Evolutionary conservation across 1,140 invertebrate genomes (phyloP).

Genomic region (Bombus confusus): DNA sequence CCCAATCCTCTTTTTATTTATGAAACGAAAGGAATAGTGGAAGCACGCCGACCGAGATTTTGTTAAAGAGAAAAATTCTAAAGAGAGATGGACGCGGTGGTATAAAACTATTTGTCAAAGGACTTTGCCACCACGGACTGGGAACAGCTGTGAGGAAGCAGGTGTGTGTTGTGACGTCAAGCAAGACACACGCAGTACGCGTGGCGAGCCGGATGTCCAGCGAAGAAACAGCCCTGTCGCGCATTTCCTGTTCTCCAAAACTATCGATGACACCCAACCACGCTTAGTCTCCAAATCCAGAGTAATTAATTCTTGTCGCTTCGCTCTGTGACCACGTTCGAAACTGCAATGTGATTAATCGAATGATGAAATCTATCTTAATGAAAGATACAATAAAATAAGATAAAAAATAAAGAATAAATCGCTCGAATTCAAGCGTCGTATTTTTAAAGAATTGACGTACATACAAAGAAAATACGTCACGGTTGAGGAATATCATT

Average conservation of each 20-base stretch:
- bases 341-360: neutral
- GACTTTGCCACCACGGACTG: constrained; percentile 62
- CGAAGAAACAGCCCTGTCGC: constrained; percentile 55
- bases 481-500: neutral
- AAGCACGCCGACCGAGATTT: neutral
- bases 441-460: neutral
- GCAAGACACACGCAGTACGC: constrained; percentile 77
- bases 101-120: constrained; percentile 49
- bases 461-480: neutral
- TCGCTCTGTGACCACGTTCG: neutral
- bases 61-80: neutral
- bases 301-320: neutral
- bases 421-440: no score
- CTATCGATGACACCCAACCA: neutral
- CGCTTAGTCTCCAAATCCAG: neutral
- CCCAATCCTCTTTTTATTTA: no score
- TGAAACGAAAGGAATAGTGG: neutral
- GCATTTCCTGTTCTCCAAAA: constrained; percentile 24
- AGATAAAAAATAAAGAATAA: neutral
- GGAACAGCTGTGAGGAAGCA: constrained; percentile 77
- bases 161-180: constrained; percentile 76
- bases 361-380: neutral
- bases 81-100: neutral
- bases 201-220: constrained; percentile 72
- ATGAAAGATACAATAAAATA: neutral